A percentile compares a stretch with the other conserved stretches of the same genome.
These are phyloP conservation scores for Sternarchorhynchus goeldii DNA, from an alignment of 2,797 vertebrate species.

Conservation along the genomic window DNA sequence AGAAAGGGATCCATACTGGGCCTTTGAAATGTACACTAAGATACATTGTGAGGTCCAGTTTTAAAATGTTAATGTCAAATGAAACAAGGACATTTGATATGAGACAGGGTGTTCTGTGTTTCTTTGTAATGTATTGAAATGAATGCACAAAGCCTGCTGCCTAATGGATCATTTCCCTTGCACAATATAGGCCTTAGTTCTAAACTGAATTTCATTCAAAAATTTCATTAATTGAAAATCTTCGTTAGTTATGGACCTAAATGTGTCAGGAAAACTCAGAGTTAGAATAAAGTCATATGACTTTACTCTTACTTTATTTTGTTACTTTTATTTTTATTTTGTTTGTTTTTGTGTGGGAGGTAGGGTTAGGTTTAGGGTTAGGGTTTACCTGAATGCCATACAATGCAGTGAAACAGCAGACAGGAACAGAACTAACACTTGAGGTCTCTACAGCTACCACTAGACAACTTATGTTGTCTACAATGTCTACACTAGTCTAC, in stretches of 20 bases:
- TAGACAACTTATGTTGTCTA: background rate
- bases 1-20: conserved; percentile 50
- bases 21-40: conserved; percentile 33
- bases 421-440: background rate
- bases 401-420: background rate
- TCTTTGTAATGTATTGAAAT: conserved; percentile 3
- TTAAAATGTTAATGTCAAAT: conserved; percentile 34
- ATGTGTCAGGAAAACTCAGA: background rate
- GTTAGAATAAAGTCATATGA: conserved; percentile 3
- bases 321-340: no score
- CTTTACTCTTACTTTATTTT: no score
- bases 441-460: background rate
- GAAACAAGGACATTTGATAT: conserved; percentile 34
- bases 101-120: conserved; percentile 41
- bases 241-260: background rate
- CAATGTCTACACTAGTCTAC: background rate
- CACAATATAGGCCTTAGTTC: background rate
- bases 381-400: conserved; percentile 21
- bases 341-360: no score
- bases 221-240: background rate
- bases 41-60: conserved; percentile 41
- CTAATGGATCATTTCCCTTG: background rate
- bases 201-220: background rate
- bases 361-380: no score
- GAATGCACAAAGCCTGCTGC: conserved; percentile 5